A percentile compares a stretch with the other conserved stretches of the same genome.
Conservation (phyloP, 2,113 vertebrate species). For the Puffinus mauretanicus region DNA sequence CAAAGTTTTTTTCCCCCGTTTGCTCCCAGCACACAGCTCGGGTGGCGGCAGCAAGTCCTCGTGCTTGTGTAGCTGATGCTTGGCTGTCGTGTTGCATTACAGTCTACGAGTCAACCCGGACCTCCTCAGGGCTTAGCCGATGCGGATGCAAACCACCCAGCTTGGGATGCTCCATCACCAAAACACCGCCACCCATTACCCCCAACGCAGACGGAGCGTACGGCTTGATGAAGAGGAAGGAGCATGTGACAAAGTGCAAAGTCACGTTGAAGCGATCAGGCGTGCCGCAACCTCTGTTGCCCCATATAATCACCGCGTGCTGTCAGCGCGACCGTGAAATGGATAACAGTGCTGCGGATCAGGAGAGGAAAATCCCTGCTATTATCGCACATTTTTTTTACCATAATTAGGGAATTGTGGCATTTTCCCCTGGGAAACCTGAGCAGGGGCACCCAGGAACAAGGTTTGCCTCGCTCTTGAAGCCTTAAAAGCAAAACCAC, state of each 20-base stretch:
- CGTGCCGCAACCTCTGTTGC: not conserved
- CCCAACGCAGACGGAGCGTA: fast-evolving
- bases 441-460: not conserved
- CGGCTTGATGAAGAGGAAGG: not conserved
- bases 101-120: not conserved
- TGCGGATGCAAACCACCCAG: not conserved
- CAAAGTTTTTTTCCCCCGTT: fast-evolving
- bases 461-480: not conserved
- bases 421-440: not conserved
- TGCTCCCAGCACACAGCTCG: not conserved
- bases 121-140: not conserved
- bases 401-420: not conserved
- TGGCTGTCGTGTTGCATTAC: not conserved
- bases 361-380: not conserved
- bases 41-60: not conserved
- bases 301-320: fast-evolving
- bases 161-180: not conserved
- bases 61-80: not conserved
- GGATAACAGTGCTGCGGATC: fast-evolving
- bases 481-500: not conserved
- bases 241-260: not conserved
- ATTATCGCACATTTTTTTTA: fast-evolving
- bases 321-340: fast-evolving
- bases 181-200: not conserved
- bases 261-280: not conserved